Percentiles rank a stretch among this genome's conserved stretches.
phyloP scores from a whole-genome alignment of 1,140 invertebrate genomes.

The Heterodera schachtii region DNA sequence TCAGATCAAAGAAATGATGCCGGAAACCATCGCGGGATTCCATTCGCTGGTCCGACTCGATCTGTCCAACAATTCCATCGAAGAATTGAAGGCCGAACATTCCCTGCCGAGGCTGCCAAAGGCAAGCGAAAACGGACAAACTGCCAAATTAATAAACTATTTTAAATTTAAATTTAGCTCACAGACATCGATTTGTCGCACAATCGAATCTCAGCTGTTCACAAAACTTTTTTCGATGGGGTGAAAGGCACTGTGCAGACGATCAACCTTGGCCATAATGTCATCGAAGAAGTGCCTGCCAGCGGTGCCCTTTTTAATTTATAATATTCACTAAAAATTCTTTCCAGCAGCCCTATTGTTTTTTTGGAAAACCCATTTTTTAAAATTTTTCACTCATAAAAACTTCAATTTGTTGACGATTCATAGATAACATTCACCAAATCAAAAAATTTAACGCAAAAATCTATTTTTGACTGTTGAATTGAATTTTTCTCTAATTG shows the following conservation, averaged over 20 bases:
- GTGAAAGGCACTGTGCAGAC: constrained; percentile 63
- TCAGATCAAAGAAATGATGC: constrained; percentile 33
- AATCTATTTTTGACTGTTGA: no score
- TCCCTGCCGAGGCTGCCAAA: constrained; percentile 57
- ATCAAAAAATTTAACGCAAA: no score
- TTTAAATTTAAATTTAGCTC: constrained; percentile 52
- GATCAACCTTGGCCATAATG: constrained; percentile 63
- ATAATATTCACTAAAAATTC: no score
- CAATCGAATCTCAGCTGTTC: constrained; percentile 56
- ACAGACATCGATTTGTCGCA: constrained; percentile 61
- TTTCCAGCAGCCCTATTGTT: constrained; percentile 18
- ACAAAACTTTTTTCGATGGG: constrained; percentile 61
- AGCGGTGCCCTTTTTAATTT: constrained; percentile 35
- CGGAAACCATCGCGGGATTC: constrained; percentile 44
- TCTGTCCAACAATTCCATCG: constrained; percentile 60
- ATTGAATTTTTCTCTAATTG: no score
- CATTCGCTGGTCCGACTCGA: constrained; percentile 51
- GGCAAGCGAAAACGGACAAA: constrained; percentile 32
- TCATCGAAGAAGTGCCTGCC: constrained; percentile 57
- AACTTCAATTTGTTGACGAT: no score
- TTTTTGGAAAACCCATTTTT: constrained; percentile 10
- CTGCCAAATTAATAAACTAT: neutral
- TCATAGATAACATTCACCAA: no score
- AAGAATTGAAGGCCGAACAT: constrained; percentile 52
- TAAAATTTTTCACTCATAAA: neutral